Base-by-base conservation (phyloP, 2,888 invertebrate genomes). In the Drosophila pegasa region DNA sequence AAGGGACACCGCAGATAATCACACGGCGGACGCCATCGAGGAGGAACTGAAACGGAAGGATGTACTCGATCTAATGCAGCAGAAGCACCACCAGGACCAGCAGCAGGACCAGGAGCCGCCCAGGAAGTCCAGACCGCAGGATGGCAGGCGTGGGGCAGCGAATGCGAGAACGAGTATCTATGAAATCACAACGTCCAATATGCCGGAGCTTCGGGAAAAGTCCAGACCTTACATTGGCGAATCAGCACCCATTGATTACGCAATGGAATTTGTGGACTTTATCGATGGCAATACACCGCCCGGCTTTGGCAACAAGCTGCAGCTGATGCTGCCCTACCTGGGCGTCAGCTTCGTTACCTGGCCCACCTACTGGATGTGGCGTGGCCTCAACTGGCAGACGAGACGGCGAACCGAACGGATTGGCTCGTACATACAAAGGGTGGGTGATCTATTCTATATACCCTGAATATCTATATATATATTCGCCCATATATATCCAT, bases 331-430 rank as follows among this genome's bases (percentile, higher is more conserved):
- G 38, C 89, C 89, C 5, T 89, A 68, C 45, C 22, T 90, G 27
- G 56, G 73, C 5, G n/a, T 69, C 1, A 76, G 88, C 25, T 70
- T 90, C 5, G 10, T 89, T 4, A 57, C 78, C 14, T 90, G 89
- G 89, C 89, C 89, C 22, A 27, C 70, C 4, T 89, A 72, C 66
- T 90, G 89, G 89, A 1, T 88, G 3, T 88, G 76, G 48, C 79
- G 86, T 0, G 84, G 87, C 16, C 35, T 71, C 31, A 66, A 80
- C 25, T 90, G 89, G 90, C 75, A 81, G n/a, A 6, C 54, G 0
- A 47, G 16, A n/a, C 56, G 80, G 0, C 64, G 55, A 6, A 75
- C 69, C 3, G 70, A 78, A 48, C 59, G 60, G 25, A 67, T 80
- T n/a, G 56, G 57, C 25, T 3, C 56, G 3, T 89, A 90, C 43